phyloP scores from a whole-genome alignment of 2,113 vertebrate species.

The Amia ocellicauda region DNA sequence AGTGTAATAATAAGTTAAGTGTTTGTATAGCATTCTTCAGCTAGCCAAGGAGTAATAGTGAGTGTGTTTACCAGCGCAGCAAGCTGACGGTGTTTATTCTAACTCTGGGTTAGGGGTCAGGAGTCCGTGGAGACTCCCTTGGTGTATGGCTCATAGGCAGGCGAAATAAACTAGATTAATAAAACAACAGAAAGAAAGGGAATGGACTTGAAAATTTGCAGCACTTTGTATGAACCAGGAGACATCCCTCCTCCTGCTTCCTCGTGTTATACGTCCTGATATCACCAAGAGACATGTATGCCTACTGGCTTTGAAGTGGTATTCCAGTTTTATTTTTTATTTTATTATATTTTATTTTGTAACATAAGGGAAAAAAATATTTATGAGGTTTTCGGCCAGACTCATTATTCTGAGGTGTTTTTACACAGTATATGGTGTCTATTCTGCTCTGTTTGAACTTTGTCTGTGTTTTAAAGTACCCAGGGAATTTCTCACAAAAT shows the following conservation, averaged over 20 bases:
- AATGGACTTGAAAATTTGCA: conserved; percentile 38
- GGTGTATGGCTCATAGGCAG: conserved; percentile 44
- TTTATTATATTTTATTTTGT: no score
- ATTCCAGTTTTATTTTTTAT: background rate
- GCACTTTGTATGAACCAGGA: conserved; percentile 20
- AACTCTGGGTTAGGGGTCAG: conserved; percentile 37
- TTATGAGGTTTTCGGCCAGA: no score
- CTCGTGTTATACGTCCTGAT: conserved; percentile 35
- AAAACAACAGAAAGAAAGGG: conserved; percentile 55
- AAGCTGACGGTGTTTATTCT: conserved; percentile 32
- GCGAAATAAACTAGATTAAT: conserved; percentile 60
- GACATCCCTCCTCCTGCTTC: conserved; percentile 19
- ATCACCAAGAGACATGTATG: conserved; percentile 48
- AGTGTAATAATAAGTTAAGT: no score
- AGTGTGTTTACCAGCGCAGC: conserved; percentile 27
- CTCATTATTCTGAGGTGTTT: no score
- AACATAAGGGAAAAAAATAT: no score
- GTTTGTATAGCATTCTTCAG: no score
- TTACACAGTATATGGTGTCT: no score
- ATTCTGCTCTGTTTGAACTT: no score
- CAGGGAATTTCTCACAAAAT: no score
- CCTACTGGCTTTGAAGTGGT: conserved; percentile 42
- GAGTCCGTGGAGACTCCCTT: conserved; percentile 18
- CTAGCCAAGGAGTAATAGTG: background rate
- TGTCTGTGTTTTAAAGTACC: no score